Conservation (phyloP, 2,113 vertebrate genomes). For the Brachypodius melanocephalos region DNA sequence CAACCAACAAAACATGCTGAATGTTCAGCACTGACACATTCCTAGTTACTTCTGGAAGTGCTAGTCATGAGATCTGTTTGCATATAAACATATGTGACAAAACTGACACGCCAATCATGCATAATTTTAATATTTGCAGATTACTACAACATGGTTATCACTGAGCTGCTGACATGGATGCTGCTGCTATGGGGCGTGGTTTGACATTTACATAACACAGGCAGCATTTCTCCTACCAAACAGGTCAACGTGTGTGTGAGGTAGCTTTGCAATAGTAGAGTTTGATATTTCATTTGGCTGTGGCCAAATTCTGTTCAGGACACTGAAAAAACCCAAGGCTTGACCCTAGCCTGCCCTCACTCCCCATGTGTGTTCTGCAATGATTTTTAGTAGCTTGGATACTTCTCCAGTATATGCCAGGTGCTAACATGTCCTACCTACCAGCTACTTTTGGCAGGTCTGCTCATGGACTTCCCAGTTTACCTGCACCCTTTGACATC, state of each 20-base stretch:
- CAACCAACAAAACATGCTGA: background rate
- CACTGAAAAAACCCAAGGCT: background rate
- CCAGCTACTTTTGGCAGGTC: background rate
- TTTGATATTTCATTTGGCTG: background rate
- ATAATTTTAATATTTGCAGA: conserved; percentile 18
- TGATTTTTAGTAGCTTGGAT: background rate
- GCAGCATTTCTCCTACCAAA: background rate
- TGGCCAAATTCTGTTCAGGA: background rate
- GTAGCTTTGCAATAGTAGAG: background rate
- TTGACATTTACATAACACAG: background rate
- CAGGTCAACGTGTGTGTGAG: background rate
- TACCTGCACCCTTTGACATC: background rate
- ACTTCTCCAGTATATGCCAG: background rate
- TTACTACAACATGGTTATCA: background rate
- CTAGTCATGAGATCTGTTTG: conserved; percentile 5
- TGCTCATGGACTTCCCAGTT: background rate
- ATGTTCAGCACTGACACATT: background rate
- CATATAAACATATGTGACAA: conserved; percentile 15
- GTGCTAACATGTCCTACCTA: background rate
- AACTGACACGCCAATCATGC: background rate
- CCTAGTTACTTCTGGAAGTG: background rate
- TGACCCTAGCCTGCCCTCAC: background rate
- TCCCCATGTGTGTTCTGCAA: background rate
- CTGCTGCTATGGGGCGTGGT: background rate
- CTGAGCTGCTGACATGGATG: background rate